Evolutionary conservation across 2,888 invertebrate species (phyloP).

Genomic region (Aelia acuminata): DNA sequence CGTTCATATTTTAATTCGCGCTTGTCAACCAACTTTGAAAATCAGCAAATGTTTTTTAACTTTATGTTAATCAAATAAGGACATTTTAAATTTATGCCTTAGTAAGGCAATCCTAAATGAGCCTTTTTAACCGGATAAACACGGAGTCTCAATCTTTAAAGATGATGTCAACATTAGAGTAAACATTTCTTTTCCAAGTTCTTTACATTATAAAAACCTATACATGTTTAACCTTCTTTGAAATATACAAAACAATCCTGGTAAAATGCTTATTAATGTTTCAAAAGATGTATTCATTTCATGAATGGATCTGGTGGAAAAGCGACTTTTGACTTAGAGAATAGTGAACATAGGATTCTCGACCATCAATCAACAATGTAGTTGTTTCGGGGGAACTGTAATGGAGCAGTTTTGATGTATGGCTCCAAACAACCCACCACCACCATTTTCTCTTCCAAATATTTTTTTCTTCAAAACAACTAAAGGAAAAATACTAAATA

Average conservation of each 20-base stretch:
- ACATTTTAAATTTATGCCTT: no score
- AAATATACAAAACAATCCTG: background rate
- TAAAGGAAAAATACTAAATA: background rate
- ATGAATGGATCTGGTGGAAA: background rate
- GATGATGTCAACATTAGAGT: no score
- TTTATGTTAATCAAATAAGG: no score
- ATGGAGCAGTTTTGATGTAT: slow-evolving; percentile 1
- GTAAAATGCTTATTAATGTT: background rate
- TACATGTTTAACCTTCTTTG: no score
- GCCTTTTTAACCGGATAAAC: no score
- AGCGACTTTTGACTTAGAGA: background rate
- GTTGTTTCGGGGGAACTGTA: background rate
- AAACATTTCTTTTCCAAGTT: no score
- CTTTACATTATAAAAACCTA: no score
- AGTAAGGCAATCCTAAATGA: no score
- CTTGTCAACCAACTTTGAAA: no score
- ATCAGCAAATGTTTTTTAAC: no score
- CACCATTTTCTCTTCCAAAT: background rate
- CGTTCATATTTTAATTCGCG: no score
- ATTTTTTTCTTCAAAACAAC: background rate
- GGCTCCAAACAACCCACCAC: background rate
- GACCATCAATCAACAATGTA: background rate
- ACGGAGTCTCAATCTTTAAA: no score
- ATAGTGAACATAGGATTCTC: background rate
- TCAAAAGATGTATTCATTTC: background rate